Percentiles rank a stretch among this genome's conserved stretches.
Conservation (phyloP, 2,888 invertebrate species). For the Brenthis ino region DNA sequence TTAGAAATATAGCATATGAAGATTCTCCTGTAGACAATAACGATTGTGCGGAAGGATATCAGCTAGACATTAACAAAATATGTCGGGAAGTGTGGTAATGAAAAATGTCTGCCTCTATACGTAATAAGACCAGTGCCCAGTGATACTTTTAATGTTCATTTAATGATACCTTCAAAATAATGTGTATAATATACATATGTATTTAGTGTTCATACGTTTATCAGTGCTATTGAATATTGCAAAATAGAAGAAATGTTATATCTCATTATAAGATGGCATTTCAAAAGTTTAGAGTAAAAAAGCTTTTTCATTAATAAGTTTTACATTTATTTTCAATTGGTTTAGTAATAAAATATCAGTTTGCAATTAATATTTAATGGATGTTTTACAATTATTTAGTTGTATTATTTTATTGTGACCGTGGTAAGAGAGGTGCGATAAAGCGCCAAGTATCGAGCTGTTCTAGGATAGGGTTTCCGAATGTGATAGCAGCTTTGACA, state of each 20-base stretch:
- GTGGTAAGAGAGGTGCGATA: slow-evolving; percentile 46
- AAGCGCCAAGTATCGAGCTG: slow-evolving; percentile 66
- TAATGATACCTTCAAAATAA: too few relatives aligned
- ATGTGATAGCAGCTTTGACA: slow-evolving; percentile 36
- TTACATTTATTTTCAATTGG: too few relatives aligned
- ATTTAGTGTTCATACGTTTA: neutral
- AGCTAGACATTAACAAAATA: slow-evolving; percentile 52
- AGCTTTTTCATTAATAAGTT: too few relatives aligned
- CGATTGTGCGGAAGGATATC: slow-evolving; percentile 55
- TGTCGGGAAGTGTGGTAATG: slow-evolving; percentile 69
- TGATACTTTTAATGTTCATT: neutral
- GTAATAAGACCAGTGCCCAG: neutral
- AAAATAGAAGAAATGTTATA: neutral
- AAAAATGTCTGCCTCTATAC: neutral
- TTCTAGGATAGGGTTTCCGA: slow-evolving; percentile 60
- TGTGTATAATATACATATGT: too few relatives aligned
- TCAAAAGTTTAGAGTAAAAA: too few relatives aligned
- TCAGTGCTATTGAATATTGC: neutral
- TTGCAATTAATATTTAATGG: neutral
- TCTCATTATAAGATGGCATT: too few relatives aligned
- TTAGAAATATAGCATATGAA: slow-evolving; percentile 50
- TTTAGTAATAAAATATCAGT: neutral
- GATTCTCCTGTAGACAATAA: slow-evolving; percentile 54
- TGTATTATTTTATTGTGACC: neutral
- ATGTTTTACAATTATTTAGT: neutral